A percentile compares a stretch with the other conserved stretches of the same genome.
These are phyloP conservation scores for Cinara cedri DNA, from an alignment of 2,888 invertebrate species.

Conservation along the genomic window DNA sequence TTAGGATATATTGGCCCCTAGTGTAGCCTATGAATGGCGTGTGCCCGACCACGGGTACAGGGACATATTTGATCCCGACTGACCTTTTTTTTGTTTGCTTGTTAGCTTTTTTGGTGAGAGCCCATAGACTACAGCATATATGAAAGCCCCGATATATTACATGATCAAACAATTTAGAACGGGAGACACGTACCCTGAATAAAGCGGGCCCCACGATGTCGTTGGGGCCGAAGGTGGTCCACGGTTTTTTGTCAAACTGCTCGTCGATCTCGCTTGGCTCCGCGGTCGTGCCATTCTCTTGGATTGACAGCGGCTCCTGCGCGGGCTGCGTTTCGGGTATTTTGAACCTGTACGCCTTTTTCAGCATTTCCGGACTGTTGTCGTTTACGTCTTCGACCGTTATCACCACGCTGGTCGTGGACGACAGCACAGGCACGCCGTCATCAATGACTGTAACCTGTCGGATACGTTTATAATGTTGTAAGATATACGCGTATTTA, in stretches of 20 bases:
- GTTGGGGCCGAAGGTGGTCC: constrained; percentile 69
- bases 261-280: constrained; percentile 39
- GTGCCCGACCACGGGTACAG: no score
- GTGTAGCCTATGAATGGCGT: no score
- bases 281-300: constrained; percentile 33
- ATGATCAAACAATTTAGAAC: no score
- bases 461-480: no score
- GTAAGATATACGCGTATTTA: no score
- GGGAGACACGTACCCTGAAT: constrained; percentile 70
- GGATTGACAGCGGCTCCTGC: constrained; percentile 59
- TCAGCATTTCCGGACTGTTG: constrained; percentile 83
- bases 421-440: constrained; percentile 72
- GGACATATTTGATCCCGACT: no score
- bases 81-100: no score
- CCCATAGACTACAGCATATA: no score
- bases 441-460: constrained; percentile 75
- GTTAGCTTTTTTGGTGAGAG: no score
- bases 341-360: constrained; percentile 80
- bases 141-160: no score
- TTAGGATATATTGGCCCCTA: no score
- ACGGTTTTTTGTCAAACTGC: constrained; percentile 67
- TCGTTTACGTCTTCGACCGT: constrained; percentile 85
- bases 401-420: constrained; percentile 81
- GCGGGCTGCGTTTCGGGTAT: constrained; percentile 67
- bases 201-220: constrained; percentile 68